These are phyloP conservation scores for Temnothorax unifasciatus DNA, from an alignment of 2,888 invertebrate species.

Conservation along the genomic window DNA sequence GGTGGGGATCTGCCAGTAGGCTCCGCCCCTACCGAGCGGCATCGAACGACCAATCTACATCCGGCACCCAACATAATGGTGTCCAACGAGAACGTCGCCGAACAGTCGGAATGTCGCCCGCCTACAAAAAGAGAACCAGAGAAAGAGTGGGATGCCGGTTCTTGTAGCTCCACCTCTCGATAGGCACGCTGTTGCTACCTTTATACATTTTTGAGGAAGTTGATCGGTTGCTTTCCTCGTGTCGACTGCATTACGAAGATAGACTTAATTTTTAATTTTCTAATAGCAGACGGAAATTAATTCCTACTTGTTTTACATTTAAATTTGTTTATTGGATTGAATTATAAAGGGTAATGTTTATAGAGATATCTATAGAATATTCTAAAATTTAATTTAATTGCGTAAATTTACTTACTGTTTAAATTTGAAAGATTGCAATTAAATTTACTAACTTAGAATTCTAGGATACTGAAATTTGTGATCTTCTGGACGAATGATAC, in stretches of 20 bases:
- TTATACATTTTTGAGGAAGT: neutral
- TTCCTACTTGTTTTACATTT: neutral
- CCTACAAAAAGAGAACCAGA: constrained; percentile 8
- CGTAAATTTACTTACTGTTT: neutral
- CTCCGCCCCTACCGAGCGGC: constrained; percentile 45
- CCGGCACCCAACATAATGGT: constrained; percentile 75
- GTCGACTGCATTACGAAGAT: neutral
- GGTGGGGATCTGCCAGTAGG: constrained; percentile 32
- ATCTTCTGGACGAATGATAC: neutral
- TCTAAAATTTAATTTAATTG: neutral
- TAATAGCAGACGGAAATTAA: neutral
- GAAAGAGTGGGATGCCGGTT: constrained; percentile 20
- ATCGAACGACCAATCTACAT: constrained; percentile 57
- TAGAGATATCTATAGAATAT: neutral
- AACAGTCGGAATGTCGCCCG: constrained; percentile 64
- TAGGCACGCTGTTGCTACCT: neutral
- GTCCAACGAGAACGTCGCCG: constrained; percentile 66
- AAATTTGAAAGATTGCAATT: neutral
- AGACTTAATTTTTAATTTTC: neutral
- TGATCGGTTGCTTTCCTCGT: neutral
- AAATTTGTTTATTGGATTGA: neutral
- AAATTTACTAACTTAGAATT: neutral
- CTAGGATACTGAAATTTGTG: neutral
- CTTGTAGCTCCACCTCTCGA: constrained; percentile 38
- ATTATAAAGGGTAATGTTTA: neutral